These are phyloP conservation scores for Tupaia chinensis DNA, from an alignment of 2,113 vertebrate genomes.

Conservation along the genomic window DNA sequence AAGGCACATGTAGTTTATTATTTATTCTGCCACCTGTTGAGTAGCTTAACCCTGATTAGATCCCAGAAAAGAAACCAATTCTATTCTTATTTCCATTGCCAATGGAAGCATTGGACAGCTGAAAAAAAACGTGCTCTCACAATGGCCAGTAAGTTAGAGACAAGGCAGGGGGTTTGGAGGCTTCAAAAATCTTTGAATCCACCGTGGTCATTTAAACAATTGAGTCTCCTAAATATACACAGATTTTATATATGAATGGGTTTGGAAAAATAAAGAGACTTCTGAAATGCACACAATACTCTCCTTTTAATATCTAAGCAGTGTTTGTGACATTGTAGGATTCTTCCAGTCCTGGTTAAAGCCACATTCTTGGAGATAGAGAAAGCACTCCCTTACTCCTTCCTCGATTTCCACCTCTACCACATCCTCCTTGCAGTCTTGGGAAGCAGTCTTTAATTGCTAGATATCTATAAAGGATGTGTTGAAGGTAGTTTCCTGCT, in stretches of 20 bases:
- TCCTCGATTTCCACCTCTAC: not conserved
- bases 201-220: conserved; percentile 50
- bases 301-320: conserved; percentile 2
- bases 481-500: conserved; percentile 63
- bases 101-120: not conserved
- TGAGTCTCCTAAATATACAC: conserved; percentile 6
- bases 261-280: conserved; percentile 35
- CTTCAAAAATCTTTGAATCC: conserved; percentile 47
- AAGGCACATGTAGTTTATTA: conserved; percentile 51
- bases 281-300: not conserved
- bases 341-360: not conserved
- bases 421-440: not conserved
- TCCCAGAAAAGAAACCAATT: conserved; percentile 37
- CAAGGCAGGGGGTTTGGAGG: conserved; percentile 31
- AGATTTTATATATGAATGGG: conserved; percentile 51
- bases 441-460: not conserved
- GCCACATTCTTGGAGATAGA: not conserved
- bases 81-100: conserved; percentile 63
- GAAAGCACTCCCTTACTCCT: not conserved
- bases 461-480: conserved; percentile 36
- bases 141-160: conserved; percentile 15
- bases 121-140: conserved; percentile 44
- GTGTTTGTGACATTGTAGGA: not conserved
- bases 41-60: conserved; percentile 65
- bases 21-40: conserved; percentile 75